Base-by-base conservation (phyloP, 2,113 vertebrate genomes). In the Cavia porcellus region DNA sequence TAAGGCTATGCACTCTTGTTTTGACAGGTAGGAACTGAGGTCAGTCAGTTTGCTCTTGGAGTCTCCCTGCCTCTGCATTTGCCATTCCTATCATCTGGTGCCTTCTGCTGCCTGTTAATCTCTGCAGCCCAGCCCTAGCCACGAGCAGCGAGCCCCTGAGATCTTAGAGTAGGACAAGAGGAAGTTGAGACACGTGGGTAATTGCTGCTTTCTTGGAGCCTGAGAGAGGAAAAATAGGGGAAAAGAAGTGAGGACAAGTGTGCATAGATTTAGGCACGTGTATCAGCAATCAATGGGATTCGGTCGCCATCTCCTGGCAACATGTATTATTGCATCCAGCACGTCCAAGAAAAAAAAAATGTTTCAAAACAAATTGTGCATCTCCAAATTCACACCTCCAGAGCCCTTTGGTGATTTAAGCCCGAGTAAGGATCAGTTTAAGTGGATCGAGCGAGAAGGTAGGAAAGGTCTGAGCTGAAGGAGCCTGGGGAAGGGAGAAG, bases 251-350 rank as follows among this genome's bases (percentile, higher is more conserved):
- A 85, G n/a, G 22, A 59, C 38, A 77, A 1, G 22, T n/a, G 28
- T 15, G 14, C 28, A 75, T 32, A 75, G 38, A 85, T 28, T 17
- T 3, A 0, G 42, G 0, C 4, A 0, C 42, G 57, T 24, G 7
- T 52, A 68, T 85, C 22, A 66, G 75, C 68, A 5, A 79, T 83
- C 19, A 22, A 45, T 94, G 90, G 82, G 28, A 30, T 68, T 89
- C 66, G 9, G 28, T 47, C 30, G 15, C 90, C 96, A 97, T 96
- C 97, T 96, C 0, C 75, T 96, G 97, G 68, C 32, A n/a, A 50
- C 1, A 3, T n/a, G 3, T 0, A 89, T 85, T 88, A 94, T 19
- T 97, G 85, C 89, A 85, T 0, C 2, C 47, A 89, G 42, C 12
- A 24, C 1, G 28, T 14, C 0, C 9, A 64, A 90, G 52, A 5